Evolutionary conservation across 2,888 invertebrate species (phyloP).

Genomic region (Marronus borbonicus): DNA sequence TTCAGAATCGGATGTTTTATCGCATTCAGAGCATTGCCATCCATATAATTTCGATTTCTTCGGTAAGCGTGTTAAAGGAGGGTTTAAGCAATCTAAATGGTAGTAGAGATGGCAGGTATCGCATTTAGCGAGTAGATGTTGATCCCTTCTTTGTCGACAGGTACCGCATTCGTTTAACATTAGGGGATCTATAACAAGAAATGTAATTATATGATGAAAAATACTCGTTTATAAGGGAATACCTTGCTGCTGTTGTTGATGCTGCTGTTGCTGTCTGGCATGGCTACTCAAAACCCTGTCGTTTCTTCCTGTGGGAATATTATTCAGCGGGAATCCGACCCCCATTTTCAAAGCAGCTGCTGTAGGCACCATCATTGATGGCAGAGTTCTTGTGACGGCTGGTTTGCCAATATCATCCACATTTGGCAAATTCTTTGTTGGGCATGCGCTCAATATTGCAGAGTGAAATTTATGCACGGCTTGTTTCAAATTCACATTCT

Average conservation of each 20-base stretch:
- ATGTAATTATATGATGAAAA: background rate
- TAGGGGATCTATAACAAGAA: slow-evolving; percentile 63
- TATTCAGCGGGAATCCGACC: slow-evolving; percentile 86
- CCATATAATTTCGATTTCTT: slow-evolving; percentile 96
- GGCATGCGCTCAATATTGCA: slow-evolving; percentile 75
- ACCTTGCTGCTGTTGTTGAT: slow-evolving; percentile 34
- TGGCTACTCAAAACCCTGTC: slow-evolving; percentile 78
- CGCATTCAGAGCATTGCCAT: slow-evolving; percentile 98
- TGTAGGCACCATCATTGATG: slow-evolving; percentile 81
- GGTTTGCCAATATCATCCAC: slow-evolving; percentile 74
- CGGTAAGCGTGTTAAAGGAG: slow-evolving; percentile 93
- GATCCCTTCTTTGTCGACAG: slow-evolving; percentile 89
- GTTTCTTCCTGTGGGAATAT: slow-evolving; percentile 78
- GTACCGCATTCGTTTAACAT: slow-evolving; percentile 87
- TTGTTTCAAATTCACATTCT: slow-evolving; percentile 75
- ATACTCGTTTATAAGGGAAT: background rate
- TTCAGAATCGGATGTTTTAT: slow-evolving; percentile 90
- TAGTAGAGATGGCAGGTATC: slow-evolving; percentile 95
- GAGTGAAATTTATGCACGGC: slow-evolving; percentile 77
- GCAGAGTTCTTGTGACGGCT: slow-evolving; percentile 64
- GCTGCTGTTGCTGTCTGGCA: slow-evolving; percentile 66
- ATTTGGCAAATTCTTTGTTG: slow-evolving; percentile 75
- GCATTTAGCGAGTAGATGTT: slow-evolving; percentile 94
- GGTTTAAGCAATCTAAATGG: slow-evolving; percentile 94
- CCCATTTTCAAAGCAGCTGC: slow-evolving; percentile 90